Evolutionary conservation across 2,113 vertebrate species (phyloP), one percentile per base, ranked within the genome.

Genomic region (Illadopsis cleaveri): DNA sequence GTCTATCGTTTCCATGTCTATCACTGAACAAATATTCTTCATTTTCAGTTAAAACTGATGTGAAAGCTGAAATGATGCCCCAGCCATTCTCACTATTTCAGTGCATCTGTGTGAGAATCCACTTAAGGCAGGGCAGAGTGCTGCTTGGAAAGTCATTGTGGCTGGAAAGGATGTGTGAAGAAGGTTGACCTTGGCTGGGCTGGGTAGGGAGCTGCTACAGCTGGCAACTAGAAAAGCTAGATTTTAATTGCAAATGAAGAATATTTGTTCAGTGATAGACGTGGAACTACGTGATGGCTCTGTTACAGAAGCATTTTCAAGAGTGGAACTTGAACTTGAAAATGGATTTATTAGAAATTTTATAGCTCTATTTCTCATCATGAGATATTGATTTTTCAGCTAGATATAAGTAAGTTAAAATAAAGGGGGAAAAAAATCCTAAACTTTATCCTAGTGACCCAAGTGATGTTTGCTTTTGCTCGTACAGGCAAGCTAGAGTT

Each of bases 291-390:
- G 51, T 44, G 58, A 84, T 60, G 80, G 56, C 61, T 82, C 42
- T 78, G 64, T 83, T 78, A 76, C 40, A 78, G 27, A 27, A 64
- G 60, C 12, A 6, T 70, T 81, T 84, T 89, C 45, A 50, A 45
- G 54, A 95, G 45, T 5, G 40, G 87, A 93, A 89, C 61, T 78
- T 80, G 69, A 65, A 37, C 64, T 89, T 82, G 62, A 82, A 93
- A 94, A 93, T 58, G n/a, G 57, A 95, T 95, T 94, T 93, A 94
- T 92, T 95, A 89, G 66, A 94, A 92, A 92, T 94, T 90, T 89
- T 95, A 93, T 92, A 61, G 77, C 72, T 90, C 44, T 79, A 65
- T 87, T 95, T 97, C 80, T 91, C 73, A 82, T 93, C 70, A 84
- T 64, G 77, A 96, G 82, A 73, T 94, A 96, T 91, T 92, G 80